Percentiles rank a stretch among this genome's conserved stretches.
phyloP scores from a whole-genome alignment of 2,797 vertebrate genomes.

The Microctenopoma steveboyesi region DNA sequence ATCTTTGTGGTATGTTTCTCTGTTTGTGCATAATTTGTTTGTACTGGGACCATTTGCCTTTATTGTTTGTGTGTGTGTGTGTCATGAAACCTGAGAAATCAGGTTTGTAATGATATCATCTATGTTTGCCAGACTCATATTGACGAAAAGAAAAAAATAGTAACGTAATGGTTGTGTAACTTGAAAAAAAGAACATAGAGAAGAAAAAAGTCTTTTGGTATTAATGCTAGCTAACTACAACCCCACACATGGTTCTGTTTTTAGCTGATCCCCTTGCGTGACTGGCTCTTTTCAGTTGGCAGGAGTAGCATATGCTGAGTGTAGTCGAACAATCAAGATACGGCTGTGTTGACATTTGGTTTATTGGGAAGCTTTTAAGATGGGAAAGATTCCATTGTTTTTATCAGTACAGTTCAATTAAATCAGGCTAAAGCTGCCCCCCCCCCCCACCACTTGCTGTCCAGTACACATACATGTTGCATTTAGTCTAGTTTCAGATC shows the following conservation, averaged over 20 bases:
- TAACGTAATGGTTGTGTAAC: constrained; percentile 69
- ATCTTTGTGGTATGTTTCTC: no score
- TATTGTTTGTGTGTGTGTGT: constrained; percentile 20
- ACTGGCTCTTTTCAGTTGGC: constrained; percentile 79
- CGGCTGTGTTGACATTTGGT: constrained; percentile 71
- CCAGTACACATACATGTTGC: not conserved
- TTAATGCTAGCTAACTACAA: constrained; percentile 76
- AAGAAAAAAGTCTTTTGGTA: constrained; percentile 72
- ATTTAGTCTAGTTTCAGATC: constrained; percentile 18
- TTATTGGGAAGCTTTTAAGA: constrained; percentile 76
- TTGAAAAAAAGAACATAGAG: constrained; percentile 39
- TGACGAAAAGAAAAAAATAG: constrained; percentile 53
- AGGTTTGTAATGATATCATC: constrained; percentile 75
- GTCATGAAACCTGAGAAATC: constrained; percentile 69
- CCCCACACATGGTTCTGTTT: constrained; percentile 86
- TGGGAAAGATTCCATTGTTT: constrained; percentile 69
- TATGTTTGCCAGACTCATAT: constrained; percentile 68
- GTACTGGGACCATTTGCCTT: no score
- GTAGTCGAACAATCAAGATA: constrained; percentile 75
- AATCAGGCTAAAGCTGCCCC: constrained; percentile 41
- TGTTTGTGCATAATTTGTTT: no score
- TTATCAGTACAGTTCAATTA: constrained; percentile 66
- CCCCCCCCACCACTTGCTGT: constrained; percentile 7
- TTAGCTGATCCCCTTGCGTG: constrained; percentile 80
- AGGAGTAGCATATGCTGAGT: constrained; percentile 53